Conservation (phyloP, 2,888 invertebrate species). For the Nipponacmea schrenckii region DNA sequence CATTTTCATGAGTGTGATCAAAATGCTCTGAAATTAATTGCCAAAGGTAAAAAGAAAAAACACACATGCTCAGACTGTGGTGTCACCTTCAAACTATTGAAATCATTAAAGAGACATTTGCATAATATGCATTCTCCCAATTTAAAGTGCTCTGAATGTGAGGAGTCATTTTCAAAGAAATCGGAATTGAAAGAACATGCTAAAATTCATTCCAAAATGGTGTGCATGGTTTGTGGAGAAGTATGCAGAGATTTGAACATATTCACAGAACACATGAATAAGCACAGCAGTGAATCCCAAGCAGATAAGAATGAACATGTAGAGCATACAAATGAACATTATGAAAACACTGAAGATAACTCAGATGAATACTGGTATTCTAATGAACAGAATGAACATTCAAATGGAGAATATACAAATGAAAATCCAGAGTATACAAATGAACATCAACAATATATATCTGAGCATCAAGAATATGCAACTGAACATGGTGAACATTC, state of each 20-base stretch:
- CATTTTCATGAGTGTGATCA: constrained; percentile 22
- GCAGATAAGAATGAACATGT: background rate
- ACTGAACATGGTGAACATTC: too few relatives aligned
- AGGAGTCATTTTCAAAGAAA: constrained; percentile 48
- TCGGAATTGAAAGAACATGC: constrained; percentile 50
- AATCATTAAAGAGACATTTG: background rate
- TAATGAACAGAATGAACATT: too few relatives aligned
- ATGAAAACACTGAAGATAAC: constrained; percentile 21
- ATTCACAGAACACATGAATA: constrained; percentile 43
- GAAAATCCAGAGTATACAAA: background rate
- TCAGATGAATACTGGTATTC: constrained; percentile 48
- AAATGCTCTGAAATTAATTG: background rate
- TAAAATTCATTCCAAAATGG: constrained; percentile 47
- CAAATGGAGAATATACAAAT: too few relatives aligned
- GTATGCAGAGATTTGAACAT: constrained; percentile 43
- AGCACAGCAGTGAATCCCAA: constrained; percentile 37
- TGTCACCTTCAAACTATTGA: background rate
- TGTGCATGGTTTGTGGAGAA: constrained; percentile 56
- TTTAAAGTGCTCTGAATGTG: constrained; percentile 51
- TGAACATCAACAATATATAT: background rate
- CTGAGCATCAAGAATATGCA: constrained; percentile 53
- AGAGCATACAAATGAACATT: background rate
- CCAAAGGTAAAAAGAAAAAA: background rate
- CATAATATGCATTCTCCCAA: background rate
- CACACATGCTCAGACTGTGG: constrained; percentile 15